Evolutionary conservation across 2,888 invertebrate species (phyloP).

Genomic region (Agonopterix alstromeriana): DNA sequence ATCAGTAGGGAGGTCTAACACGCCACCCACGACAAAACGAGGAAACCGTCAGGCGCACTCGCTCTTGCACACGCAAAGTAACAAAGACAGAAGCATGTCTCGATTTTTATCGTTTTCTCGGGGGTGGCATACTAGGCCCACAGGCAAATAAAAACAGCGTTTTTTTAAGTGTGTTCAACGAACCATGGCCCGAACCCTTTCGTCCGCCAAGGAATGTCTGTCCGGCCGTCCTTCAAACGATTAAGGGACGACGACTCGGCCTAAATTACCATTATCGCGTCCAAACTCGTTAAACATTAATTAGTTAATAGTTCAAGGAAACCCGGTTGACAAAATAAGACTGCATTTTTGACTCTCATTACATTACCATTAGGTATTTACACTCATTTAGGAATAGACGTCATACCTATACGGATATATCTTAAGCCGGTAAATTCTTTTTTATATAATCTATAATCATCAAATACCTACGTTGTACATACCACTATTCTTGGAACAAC

Average conservation of each 20-base stretch:
- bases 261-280: slow-evolving; percentile 48
- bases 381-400: background rate
- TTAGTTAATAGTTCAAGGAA: slow-evolving; percentile 48
- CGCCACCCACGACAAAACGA: too few relatives aligned
- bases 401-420: background rate
- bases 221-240: slow-evolving; percentile 57
- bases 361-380: slow-evolving; percentile 4
- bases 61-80: too few relatives aligned
- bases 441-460: too few relatives aligned
- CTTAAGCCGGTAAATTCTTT: too few relatives aligned
- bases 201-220: slow-evolving; percentile 29
- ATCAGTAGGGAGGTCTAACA: too few relatives aligned
- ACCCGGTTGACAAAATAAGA: slow-evolving; percentile 17
- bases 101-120: too few relatives aligned
- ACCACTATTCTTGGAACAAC: too few relatives aligned
- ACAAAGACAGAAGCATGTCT: too few relatives aligned
- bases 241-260: slow-evolving; percentile 55
- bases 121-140: too few relatives aligned
- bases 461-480: too few relatives aligned
- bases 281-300: slow-evolving; percentile 46
- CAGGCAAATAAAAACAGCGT: background rate
- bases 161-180: slow-evolving; percentile 9
- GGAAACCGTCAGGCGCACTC: too few relatives aligned
- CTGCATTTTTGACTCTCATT: slow-evolving; percentile 15
- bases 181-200: slow-evolving; percentile 15